phyloP scores from a whole-genome alignment of 2,888 invertebrate genomes.

The Capitulum mitella region DNA sequence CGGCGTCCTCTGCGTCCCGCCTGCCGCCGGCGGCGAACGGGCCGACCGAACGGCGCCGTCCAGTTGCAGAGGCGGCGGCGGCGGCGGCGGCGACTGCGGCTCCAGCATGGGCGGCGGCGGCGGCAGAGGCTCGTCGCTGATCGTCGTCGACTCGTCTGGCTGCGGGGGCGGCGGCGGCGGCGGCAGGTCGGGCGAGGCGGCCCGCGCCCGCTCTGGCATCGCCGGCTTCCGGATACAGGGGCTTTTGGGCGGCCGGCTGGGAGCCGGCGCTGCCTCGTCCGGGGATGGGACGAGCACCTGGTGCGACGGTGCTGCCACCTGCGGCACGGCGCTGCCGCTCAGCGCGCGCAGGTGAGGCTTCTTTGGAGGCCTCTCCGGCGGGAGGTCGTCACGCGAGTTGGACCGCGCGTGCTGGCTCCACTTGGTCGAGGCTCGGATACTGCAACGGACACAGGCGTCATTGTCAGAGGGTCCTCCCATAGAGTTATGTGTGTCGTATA shows the following conservation, averaged over 20 bases:
- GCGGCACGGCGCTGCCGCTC: slow-evolving; percentile 22
- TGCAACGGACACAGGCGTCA: no score
- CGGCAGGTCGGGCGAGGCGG: slow-evolving; percentile 26
- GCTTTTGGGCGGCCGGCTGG: slow-evolving; percentile 20
- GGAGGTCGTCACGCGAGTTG: slow-evolving; percentile 30
- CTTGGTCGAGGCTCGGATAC: background rate
- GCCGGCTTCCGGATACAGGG: slow-evolving; percentile 23
- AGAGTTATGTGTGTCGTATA: no score
- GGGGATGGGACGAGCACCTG: slow-evolving; percentile 42
- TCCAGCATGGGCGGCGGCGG: slow-evolving; percentile 53
- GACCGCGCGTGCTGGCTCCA: background rate
- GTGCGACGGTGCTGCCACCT: slow-evolving; percentile 22
- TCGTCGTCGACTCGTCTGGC: slow-evolving; percentile 49
- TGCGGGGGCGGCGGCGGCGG: slow-evolving; percentile 28
- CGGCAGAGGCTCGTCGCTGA: slow-evolving; percentile 57
- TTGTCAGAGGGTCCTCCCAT: no score
- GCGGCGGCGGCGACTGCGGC: slow-evolving; percentile 32
- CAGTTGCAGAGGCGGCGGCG: no score
- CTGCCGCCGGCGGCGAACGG: slow-evolving; percentile 10
- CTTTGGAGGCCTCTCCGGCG: slow-evolving; percentile 64
- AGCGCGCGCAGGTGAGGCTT: slow-evolving; percentile 60
- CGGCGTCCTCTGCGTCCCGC: background rate
- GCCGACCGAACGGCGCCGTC: no score
- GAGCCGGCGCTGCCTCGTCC: slow-evolving; percentile 63
- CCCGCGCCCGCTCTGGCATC: slow-evolving; percentile 1